These are phyloP conservation scores for Polydrusus pterygomalis DNA, from an alignment of 2,888 invertebrate species.

Conservation along the genomic window DNA sequence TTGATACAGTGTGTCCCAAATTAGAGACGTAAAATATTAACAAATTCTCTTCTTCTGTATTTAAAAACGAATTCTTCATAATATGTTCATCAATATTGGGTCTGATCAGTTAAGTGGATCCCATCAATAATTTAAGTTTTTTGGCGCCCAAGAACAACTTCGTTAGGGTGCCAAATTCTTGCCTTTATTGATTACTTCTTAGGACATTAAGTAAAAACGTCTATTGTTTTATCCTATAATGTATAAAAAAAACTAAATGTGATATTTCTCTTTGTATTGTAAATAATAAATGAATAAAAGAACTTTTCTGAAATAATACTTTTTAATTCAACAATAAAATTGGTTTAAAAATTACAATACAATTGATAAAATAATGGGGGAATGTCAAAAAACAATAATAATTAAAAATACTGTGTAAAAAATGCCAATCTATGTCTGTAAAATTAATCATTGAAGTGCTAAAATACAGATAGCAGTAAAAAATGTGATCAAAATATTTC, in stretches of 20 bases:
- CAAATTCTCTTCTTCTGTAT: too few relatives aligned
- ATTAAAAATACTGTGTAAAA: conserved; percentile 49
- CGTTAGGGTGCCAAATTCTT: too few relatives aligned
- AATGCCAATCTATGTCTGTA: conserved; percentile 20
- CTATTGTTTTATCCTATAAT: neutral
- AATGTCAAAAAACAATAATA: conserved; percentile 46
- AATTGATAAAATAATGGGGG: conserved; percentile 39
- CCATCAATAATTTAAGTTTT: too few relatives aligned
- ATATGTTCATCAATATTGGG: too few relatives aligned
- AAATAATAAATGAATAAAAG: conserved; percentile 23
- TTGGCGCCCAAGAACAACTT: too few relatives aligned
- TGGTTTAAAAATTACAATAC: conserved; percentile 36
- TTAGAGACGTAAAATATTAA: too few relatives aligned
- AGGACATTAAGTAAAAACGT: too few relatives aligned
- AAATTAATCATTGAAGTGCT: conserved; percentile 3
- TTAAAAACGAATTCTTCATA: too few relatives aligned
- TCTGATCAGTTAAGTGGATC: too few relatives aligned
- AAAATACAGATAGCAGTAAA: conserved; percentile 7
- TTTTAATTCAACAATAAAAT: conserved; percentile 50
- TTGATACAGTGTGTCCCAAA: too few relatives aligned
- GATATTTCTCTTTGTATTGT: neutral
- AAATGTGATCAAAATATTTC: conserved; percentile 2
- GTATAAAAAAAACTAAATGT: neutral
- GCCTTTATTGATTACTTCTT: too few relatives aligned
- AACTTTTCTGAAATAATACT: conserved; percentile 44